Evolutionary conservation across 2,113 vertebrate species (phyloP).

Genomic region (Oncorhynchus gorbuscha): DNA sequence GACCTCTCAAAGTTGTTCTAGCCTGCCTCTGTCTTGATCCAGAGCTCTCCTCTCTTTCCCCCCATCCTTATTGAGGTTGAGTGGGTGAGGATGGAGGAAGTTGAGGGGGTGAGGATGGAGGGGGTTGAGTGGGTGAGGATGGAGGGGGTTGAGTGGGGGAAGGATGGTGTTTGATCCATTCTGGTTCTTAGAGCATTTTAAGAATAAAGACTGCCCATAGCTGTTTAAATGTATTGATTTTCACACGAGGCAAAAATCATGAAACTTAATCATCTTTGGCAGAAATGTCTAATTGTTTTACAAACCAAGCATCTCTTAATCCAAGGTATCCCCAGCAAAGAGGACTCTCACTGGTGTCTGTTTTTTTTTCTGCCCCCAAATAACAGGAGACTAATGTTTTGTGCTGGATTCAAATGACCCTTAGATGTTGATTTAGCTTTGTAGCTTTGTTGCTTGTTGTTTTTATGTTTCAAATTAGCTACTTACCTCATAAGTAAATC

Average conservation of each 20-base stretch:
- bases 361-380: not conserved
- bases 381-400: not conserved
- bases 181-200: not conserved
- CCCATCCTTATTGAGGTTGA: not conserved
- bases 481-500: conserved; percentile 35
- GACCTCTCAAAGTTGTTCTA: not conserved
- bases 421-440: not conserved
- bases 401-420: conserved; percentile 18
- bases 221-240: conserved; percentile 14
- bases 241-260: conserved; percentile 3
- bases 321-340: not conserved
- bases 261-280: not conserved
- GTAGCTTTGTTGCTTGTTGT: conserved; percentile 6
- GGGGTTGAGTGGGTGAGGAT: not conserved
- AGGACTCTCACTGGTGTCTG: not conserved
- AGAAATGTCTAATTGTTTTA: too few species aligned
- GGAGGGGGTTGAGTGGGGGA: not conserved
- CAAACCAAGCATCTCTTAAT: not conserved
- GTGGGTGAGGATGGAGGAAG: not conserved
- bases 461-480: conserved; percentile 48
- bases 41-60: not conserved
- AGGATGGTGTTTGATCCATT: conserved; percentile 11
- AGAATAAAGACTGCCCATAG: conserved; percentile 14
- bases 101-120: not conserved
- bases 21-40: not conserved